Base-by-base conservation (phyloP, 2,797 vertebrate species). In the Poeciliopsis infans region DNA sequence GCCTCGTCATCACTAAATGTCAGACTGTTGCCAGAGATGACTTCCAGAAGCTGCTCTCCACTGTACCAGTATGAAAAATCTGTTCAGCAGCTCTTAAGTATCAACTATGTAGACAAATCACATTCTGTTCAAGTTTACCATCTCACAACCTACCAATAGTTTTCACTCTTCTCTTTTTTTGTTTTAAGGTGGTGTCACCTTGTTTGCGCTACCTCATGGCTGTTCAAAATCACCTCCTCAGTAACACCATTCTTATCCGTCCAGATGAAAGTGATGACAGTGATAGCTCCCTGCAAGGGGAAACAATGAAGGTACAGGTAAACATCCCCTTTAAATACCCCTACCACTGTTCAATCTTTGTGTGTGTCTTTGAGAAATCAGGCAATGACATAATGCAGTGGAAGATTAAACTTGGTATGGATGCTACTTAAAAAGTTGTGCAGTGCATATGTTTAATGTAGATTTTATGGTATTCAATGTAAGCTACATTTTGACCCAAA, bases 291-390 rank as follows among this genome's bases (percentile, higher is more conserved):
- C 96, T 99, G 92, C 98, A 99, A 95, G 98, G 98, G 97, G 98
- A 99, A 96, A 99, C 98, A 98, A 97, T 99, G 96, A 99, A 99
- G 98, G 98, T 99, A 99, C 98, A 99, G 98, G 98, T 99, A 99
- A 99, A 98, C 97, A 98, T 95, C 97, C 95, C 97, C 95, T 97
- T 98, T 97, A 97, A 94, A 93, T 97, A 95, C 93, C 96, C 96
- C 95, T 94, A 90, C 91, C 91, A 90, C 72, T 87, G 47, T 86
- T 77, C 76, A 78, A 71, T 79, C 57, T 75, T 51, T 81, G 78
- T 84, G 78, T 84, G 5, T 81, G 39, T 76, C 76, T 76, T 5
- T 84, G 41, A 75, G 76, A 57, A 46, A 61, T 16, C 12, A 74
- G 57, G n/a, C 33, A 6, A 53, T n/a, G 31, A 76, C 74, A 74